phyloP scores from a whole-genome alignment of 2,113 vertebrate genomes.

The Damaliscus lunatus region DNA sequence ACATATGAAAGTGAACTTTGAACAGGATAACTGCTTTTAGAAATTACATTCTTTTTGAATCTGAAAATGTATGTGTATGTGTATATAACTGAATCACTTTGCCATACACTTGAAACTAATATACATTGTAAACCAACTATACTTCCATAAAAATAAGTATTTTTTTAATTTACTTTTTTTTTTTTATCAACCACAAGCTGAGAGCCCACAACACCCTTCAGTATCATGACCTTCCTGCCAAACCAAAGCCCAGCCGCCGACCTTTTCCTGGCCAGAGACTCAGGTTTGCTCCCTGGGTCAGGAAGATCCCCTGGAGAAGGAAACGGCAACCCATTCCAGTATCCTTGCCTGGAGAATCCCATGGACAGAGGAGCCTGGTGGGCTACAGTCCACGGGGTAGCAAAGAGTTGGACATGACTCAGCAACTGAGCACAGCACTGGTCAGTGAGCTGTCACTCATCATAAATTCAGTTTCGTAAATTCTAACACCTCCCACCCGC shows the following conservation, averaged over 20 bases:
- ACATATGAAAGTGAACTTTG: background rate
- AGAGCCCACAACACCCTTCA: background rate
- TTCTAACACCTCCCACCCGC: fast-evolving
- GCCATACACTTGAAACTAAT: background rate
- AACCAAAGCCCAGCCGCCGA: fast-evolving
- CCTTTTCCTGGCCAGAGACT: background rate
- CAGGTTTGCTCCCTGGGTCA: background rate
- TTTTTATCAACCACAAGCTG: background rate
- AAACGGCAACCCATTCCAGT: background rate
- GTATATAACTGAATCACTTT: background rate
- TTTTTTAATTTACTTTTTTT: background rate
- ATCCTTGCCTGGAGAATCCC: background rate
- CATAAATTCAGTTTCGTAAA: background rate
- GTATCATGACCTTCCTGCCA: fast-evolving
- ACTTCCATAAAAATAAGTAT: background rate
- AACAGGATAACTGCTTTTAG: background rate
- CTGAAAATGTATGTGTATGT: background rate
- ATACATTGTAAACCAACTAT: background rate
- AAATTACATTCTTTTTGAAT: background rate
- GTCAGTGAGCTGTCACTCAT: fast-evolving
- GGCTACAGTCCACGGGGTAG: background rate
- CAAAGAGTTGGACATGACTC: background rate
- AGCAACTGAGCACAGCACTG: background rate
- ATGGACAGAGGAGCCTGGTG: background rate
- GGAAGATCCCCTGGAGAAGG: background rate